Evolutionary conservation across 1,140 invertebrate species (phyloP).

Genomic region (Antheraea pernyi): DNA sequence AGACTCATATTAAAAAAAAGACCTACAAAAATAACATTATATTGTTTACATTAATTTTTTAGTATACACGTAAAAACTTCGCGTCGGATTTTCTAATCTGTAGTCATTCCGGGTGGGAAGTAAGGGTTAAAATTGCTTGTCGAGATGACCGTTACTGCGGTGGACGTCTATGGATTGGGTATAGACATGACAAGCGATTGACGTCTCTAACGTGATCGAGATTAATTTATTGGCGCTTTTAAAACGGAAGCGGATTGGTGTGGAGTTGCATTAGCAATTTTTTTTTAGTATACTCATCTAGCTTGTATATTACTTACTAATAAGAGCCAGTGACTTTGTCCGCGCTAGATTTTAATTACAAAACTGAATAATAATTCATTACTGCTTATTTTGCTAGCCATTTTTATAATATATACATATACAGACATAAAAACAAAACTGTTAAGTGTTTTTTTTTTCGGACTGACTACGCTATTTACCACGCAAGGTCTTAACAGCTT

Average conservation of each 20-base stretch:
- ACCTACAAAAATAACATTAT: slow-evolving; percentile 41
- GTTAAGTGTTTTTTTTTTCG: too few relatives aligned
- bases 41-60: slow-evolving; percentile 45
- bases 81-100: slow-evolving; percentile 42
- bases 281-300: background rate
- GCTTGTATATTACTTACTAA: too few relatives aligned
- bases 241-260: slow-evolving; percentile 45
- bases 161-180: slow-evolving; percentile 40
- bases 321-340: too few relatives aligned
- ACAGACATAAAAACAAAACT: too few relatives aligned
- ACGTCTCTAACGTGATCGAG: slow-evolving; percentile 64
- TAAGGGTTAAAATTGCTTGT: slow-evolving; percentile 34
- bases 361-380: too few relatives aligned
- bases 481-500: too few relatives aligned
- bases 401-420: too few relatives aligned
- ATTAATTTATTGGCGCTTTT: slow-evolving; percentile 72
- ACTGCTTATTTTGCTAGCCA: too few relatives aligned
- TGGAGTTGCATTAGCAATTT: slow-evolving; percentile 34
- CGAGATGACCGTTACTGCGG: slow-evolving; percentile 18
- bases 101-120: slow-evolving; percentile 27
- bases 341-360: too few relatives aligned
- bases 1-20: slow-evolving; percentile 42
- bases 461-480: too few relatives aligned
- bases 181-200: slow-evolving; percentile 58
- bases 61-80: slow-evolving; percentile 36